Evolutionary conservation across 2,113 vertebrate genomes (phyloP).

Genomic region (Apteryx owenii): DNA sequence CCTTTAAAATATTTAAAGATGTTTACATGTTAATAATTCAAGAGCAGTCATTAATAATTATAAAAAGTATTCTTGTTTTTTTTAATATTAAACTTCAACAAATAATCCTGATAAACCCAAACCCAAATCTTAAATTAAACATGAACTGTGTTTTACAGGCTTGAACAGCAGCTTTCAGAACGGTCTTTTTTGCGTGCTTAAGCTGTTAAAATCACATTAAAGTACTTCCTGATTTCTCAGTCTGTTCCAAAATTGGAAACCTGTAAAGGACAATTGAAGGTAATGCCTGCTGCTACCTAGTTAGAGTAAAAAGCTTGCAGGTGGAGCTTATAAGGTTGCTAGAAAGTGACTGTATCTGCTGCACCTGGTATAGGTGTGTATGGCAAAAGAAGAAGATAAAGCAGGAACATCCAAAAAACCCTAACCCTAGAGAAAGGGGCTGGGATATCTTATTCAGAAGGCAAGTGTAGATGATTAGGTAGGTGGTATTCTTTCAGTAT

Average conservation of each 20-base stretch:
- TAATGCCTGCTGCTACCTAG: neutral
- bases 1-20: neutral
- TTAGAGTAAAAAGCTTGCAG: neutral
- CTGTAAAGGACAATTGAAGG: neutral
- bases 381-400: neutral
- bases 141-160: neutral
- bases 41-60: neutral
- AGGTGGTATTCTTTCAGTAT: neutral
- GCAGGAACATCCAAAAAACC: neutral
- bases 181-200: neutral
- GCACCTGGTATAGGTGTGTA: neutral
- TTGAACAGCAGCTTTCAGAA: neutral
- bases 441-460: accelerated
- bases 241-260: neutral
- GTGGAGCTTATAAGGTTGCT: neutral
- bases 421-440: accelerated
- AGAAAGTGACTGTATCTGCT: neutral
- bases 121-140: neutral
- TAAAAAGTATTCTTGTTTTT: neutral
- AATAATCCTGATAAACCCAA: neutral
- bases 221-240: neutral
- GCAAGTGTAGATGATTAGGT: neutral
- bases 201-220: neutral
- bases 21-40: neutral
- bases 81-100: neutral